phyloP scores from a whole-genome alignment of 2,888 invertebrate species.

The Embidobia sp. region DNA sequence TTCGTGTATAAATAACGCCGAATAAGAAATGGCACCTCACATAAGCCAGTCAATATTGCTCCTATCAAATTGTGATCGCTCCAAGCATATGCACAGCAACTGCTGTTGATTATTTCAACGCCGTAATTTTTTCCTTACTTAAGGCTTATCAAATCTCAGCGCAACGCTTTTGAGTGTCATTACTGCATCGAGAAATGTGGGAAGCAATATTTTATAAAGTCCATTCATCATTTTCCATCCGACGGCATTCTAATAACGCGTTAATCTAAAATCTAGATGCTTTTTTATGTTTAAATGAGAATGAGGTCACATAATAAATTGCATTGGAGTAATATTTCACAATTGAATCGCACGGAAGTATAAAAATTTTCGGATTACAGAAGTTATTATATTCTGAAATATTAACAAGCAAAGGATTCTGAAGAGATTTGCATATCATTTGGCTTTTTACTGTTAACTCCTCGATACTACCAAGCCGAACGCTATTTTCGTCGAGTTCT shows the following conservation, averaged over 20 bases:
- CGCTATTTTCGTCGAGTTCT: too few relatives aligned
- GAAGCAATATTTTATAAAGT: slow-evolving; percentile 43
- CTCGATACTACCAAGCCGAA: too few relatives aligned
- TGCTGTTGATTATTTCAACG: slow-evolving; percentile 42
- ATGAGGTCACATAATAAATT: slow-evolving; percentile 45
- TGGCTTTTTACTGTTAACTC: too few relatives aligned
- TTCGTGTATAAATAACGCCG: slow-evolving; percentile 1
- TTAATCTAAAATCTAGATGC: slow-evolving; percentile 44
- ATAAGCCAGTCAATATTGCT: slow-evolving; percentile 33
- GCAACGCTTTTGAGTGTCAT: slow-evolving; percentile 30
- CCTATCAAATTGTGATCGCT: slow-evolving; percentile 32
- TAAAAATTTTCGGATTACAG: background rate
- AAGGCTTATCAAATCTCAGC: slow-evolving; percentile 42
- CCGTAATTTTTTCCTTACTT: slow-evolving; percentile 36
- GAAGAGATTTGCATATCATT: too few relatives aligned
- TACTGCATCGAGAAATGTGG: slow-evolving; percentile 42
- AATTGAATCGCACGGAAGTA: background rate
- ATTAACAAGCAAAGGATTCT: background rate
- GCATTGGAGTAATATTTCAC: slow-evolving; percentile 25
- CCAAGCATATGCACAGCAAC: slow-evolving; percentile 25
- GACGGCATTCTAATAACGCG: slow-evolving; percentile 53
- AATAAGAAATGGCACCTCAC: slow-evolving; percentile 25
- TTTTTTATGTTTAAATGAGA: slow-evolving; percentile 35
- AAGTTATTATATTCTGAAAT: background rate
- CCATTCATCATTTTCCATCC: slow-evolving; percentile 52